Evolutionary conservation across 1,140 invertebrate genomes (phyloP).

Genomic region (Atta texana): DNA sequence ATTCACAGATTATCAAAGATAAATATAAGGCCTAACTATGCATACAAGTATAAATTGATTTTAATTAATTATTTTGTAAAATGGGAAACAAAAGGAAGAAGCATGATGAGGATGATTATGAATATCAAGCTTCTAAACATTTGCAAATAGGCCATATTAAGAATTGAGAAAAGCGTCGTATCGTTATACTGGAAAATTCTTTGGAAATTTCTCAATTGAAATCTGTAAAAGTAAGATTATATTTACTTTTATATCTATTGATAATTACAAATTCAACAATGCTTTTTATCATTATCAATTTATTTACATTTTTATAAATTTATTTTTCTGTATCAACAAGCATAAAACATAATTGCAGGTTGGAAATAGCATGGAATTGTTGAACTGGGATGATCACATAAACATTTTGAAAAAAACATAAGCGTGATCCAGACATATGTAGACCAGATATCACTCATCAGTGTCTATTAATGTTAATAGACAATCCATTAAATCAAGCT

Average conservation of each 20-base stretch:
- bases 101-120: conserved; percentile 86
- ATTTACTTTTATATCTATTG: conserved; percentile 34
- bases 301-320: neutral
- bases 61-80: conserved; percentile 12
- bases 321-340: neutral
- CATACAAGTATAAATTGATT: no score
- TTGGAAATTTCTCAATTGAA: conserved; percentile 98
- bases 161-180: conserved; percentile 95
- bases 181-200: conserved; percentile 97
- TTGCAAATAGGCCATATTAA: conserved; percentile 89
- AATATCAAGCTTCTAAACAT: conserved; percentile 90
- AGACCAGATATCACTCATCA: conserved; percentile 98
- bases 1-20: no score
- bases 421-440: conserved; percentile 93
- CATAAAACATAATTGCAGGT: conserved; percentile 86
- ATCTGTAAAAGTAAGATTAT: conserved; percentile 94
- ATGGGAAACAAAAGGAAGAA: conserved; percentile 90
- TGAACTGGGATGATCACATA: conserved; percentile 97
- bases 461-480: conserved; percentile 97
- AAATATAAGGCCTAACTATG: no score
- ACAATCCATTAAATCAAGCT: conserved; percentile 97
- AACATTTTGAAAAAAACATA: conserved; percentile 93
- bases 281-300: neutral
- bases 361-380: conserved; percentile 94
- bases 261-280: neutral